These are phyloP conservation scores for Cataglyphis albicans DNA, from an alignment of 2,888 invertebrate genomes.

Conservation along the genomic window DNA sequence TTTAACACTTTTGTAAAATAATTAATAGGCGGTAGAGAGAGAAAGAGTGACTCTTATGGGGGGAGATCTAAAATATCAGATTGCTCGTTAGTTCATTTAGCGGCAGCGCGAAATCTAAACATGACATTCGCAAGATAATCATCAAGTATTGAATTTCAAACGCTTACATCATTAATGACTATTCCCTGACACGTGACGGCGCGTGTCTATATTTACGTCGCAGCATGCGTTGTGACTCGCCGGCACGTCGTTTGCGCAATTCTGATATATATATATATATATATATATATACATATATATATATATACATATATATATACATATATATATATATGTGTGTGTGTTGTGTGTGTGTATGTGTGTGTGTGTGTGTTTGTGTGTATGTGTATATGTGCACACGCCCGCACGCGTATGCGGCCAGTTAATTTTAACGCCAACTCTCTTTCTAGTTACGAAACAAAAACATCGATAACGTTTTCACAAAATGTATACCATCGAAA, in stretches of 20 bases:
- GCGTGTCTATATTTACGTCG: conserved; percentile 70
- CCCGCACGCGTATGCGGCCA: conserved; percentile 1
- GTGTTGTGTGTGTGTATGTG: background rate
- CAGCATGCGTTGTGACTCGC: conserved; percentile 57
- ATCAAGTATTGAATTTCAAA: conserved; percentile 58
- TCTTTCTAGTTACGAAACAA: conserved; percentile 42
- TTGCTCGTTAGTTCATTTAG: conserved; percentile 48
- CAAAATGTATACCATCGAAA: conserved; percentile 49
- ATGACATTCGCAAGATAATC: conserved; percentile 40
- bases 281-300: background rate
- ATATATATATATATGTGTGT: background rate
- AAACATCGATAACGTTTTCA: conserved; percentile 66
- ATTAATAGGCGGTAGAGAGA: conserved; percentile 26
- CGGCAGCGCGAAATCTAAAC: conserved; percentile 26
- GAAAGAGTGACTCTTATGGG: background rate
- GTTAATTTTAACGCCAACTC: conserved; percentile 72
- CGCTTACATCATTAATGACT: conserved; percentile 68
- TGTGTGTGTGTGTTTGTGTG: background rate
- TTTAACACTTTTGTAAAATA: conserved; percentile 21
- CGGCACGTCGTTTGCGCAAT: conserved; percentile 34
- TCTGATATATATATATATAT: background rate
- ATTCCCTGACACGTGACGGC: conserved; percentile 58
- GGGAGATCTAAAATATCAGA: conserved; percentile 41
- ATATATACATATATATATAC: no score
- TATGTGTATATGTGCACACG: no score